A percentile compares a stretch with the other conserved stretches of the same genome.
Conservation (phyloP, 2,797 vertebrate species). For the Lacerta viridis region DNA sequence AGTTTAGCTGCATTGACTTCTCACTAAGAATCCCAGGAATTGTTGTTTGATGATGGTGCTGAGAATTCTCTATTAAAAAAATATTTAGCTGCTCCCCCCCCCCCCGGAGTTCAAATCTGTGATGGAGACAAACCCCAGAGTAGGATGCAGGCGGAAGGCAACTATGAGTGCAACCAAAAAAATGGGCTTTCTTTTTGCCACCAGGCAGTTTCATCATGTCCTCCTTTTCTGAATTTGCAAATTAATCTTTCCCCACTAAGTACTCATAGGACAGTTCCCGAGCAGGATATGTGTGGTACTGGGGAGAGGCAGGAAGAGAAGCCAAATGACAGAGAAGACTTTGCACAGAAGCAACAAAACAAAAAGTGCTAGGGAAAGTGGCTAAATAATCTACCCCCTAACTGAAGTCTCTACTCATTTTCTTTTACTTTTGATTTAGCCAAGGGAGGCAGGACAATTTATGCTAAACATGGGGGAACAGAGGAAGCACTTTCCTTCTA, state of each 20-base stretch:
- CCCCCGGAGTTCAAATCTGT: background rate
- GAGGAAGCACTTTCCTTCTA: background rate
- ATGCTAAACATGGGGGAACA: too few species aligned
- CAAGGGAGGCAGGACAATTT: background rate
- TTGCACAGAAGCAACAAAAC: background rate
- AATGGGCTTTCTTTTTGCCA: background rate
- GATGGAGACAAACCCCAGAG: background rate
- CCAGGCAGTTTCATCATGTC: background rate
- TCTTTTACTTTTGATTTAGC: background rate
- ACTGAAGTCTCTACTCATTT: background rate
- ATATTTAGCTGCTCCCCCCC: background rate
- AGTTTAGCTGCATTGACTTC: background rate
- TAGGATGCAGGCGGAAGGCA: background rate
- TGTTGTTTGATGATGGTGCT: background rate
- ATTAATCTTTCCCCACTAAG: background rate
- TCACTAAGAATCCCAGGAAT: background rate
- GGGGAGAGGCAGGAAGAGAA: background rate
- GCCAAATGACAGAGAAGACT: background rate
- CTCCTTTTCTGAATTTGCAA: background rate
- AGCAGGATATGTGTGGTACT: background rate
- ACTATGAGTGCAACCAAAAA: background rate
- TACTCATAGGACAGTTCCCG: background rate
- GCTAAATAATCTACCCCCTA: background rate
- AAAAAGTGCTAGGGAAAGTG: background rate
- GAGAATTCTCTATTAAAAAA: background rate